A percentile compares a stretch with the other conserved stretches of the same genome.
Evolutionary conservation across 2,888 invertebrate genomes (phyloP).

Genomic region (Panzeria rudis): DNA sequence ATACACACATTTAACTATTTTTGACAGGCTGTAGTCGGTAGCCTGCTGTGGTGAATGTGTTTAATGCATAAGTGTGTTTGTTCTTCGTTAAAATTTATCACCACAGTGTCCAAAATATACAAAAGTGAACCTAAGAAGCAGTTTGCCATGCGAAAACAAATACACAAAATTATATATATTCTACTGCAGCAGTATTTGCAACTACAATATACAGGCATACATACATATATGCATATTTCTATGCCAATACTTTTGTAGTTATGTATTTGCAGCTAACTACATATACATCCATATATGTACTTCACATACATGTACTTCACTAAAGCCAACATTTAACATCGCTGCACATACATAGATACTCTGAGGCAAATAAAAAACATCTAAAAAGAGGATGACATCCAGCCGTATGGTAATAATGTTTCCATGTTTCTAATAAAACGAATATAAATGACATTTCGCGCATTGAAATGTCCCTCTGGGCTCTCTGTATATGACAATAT

Average conservation of each 20-base stretch:
- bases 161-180: constrained; percentile 2
- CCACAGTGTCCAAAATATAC: constrained; percentile 44
- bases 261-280: not conserved
- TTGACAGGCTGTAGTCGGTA: too few species aligned
- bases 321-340: constrained; percentile 30
- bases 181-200: constrained; percentile 27
- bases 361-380: constrained; percentile 36
- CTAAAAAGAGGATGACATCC: not conserved
- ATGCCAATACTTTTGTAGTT: too few species aligned
- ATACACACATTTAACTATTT: too few species aligned
- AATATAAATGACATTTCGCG: constrained; percentile 72
- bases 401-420: constrained; percentile 43
- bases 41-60: too few species aligned
- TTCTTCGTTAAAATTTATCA: constrained; percentile 41
- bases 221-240: not conserved
- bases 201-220: not conserved
- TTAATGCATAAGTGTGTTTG: not conserved
- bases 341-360: not conserved
- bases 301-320: not conserved
- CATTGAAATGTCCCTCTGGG: constrained; percentile 63
- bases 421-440: constrained; percentile 64
- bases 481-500: constrained; percentile 59
- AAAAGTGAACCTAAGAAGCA: constrained; percentile 12
- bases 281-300: not conserved
- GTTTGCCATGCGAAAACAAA: constrained; percentile 14